Evolutionary conservation across 2,888 invertebrate genomes (phyloP).

Genomic region (Aphidius colemani): DNA sequence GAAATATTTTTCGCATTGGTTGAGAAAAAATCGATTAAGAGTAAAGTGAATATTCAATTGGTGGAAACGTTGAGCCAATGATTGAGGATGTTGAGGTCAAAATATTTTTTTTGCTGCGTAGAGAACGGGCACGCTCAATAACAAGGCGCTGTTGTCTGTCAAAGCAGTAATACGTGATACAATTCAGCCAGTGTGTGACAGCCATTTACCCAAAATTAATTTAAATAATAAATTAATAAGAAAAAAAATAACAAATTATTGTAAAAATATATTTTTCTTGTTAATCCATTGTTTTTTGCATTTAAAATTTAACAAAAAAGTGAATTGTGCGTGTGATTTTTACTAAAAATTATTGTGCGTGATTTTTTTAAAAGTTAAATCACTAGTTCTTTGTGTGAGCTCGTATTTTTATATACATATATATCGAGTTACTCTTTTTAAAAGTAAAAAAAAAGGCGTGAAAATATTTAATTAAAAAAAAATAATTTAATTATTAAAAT

Average conservation of each 20-base stretch:
- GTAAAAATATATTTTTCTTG: not conserved
- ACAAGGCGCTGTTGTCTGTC: slow-evolving; percentile 28
- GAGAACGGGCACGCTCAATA: slow-evolving; percentile 25
- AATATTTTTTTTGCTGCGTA: slow-evolving; percentile 5
- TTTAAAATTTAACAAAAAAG: not conserved
- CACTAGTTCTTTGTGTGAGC: not conserved
- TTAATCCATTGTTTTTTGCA: not conserved
- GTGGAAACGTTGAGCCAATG: not conserved
- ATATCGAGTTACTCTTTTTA: too few species aligned
- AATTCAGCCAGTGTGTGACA: slow-evolving; percentile 17
- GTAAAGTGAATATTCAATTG: not conserved
- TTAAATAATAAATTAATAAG: not conserved
- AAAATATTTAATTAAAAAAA: too few species aligned
- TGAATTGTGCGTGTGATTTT: slow-evolving; percentile 4
- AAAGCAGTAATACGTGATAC: slow-evolving; percentile 18
- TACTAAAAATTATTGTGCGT: not conserved
- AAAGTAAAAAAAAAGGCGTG: too few species aligned
- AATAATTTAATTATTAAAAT: too few species aligned
- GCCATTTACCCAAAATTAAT: slow-evolving; percentile 10
- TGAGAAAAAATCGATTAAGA: not conserved
- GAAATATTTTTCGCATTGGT: not conserved
- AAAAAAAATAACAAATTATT: not conserved
- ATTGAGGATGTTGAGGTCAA: not conserved
- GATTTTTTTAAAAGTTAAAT: slow-evolving; percentile 3
- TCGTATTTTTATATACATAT: too few species aligned